Conservation (phyloP, 2,113 vertebrate genomes). For the Calonectris borealis region DNA sequence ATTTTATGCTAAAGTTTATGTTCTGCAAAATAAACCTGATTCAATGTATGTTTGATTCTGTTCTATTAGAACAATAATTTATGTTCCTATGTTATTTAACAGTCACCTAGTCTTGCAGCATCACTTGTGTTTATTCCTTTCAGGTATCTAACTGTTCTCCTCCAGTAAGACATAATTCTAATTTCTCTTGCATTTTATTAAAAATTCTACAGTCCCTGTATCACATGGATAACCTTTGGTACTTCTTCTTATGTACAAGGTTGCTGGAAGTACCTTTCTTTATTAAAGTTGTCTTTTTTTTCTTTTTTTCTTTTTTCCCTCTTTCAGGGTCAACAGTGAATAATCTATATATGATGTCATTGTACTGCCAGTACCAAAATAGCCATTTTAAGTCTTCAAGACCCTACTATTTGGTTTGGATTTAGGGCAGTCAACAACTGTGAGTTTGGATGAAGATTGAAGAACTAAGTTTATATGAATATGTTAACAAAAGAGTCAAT, state of each 20-base stretch:
- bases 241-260: background rate
- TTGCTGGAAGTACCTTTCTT: background rate
- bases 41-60: background rate
- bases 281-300: background rate
- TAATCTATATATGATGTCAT: background rate
- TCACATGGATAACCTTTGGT: background rate
- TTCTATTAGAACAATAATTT: background rate
- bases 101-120: background rate
- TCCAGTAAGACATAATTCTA: background rate
- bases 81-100: background rate
- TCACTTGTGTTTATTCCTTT: background rate
- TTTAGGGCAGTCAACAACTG: background rate
- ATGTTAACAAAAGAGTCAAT: background rate
- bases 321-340: background rate
- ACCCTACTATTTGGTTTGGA: background rate
- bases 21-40: background rate
- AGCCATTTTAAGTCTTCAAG: background rate
- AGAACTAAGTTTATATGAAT: background rate
- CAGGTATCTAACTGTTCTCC: background rate
- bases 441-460: background rate
- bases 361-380: background rate
- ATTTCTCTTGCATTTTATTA: background rate
- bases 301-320: background rate
- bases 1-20: background rate
- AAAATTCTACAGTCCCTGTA: background rate